Percentiles rank a stretch among this genome's conserved stretches.
phyloP scores from a whole-genome alignment of 2,888 invertebrate species.

The Diaphora mendica region DNA sequence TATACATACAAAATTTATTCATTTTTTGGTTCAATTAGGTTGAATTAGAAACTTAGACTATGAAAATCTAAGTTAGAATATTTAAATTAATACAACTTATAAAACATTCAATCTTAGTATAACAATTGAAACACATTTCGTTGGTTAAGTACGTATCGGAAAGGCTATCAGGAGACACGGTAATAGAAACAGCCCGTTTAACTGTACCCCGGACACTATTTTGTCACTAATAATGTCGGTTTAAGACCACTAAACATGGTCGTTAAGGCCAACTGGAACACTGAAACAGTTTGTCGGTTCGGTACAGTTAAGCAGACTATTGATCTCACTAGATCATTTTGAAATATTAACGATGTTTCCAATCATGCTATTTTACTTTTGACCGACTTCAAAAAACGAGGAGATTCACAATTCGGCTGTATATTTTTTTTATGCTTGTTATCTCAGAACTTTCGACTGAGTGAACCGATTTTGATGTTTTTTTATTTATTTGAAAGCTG shows the following conservation, averaged over 20 bases:
- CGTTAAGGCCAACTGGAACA: conserved; percentile 45
- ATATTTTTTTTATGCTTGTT: too few species aligned
- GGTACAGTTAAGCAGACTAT: conserved; percentile 15
- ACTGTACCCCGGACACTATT: conserved; percentile 58
- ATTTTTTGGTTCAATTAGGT: too few species aligned
- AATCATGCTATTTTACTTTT: too few species aligned
- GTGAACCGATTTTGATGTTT: too few species aligned
- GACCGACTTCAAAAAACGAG: too few species aligned
- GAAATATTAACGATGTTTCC: too few species aligned
- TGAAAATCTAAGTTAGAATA: not conserved
- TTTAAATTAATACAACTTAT: conserved; percentile 12
- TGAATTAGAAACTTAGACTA: too few species aligned
- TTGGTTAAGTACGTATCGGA: conserved; percentile 43
- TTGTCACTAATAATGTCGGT: conserved; percentile 58
- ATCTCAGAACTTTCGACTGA: too few species aligned
- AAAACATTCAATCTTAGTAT: conserved; percentile 34
- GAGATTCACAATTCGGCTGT: too few species aligned
- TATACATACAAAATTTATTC: not conserved
- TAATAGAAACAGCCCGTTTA: conserved; percentile 58
- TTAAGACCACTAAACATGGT: conserved; percentile 58
- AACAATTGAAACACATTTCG: conserved; percentile 47
- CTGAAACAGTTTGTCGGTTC: conserved; percentile 37
- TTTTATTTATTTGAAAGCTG: too few species aligned
- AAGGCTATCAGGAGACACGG: conserved; percentile 41
- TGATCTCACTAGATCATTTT: conserved; percentile 10